Conservation (phyloP, 64 coral and sea anemone species). For the Montipora capricornis region DNA sequence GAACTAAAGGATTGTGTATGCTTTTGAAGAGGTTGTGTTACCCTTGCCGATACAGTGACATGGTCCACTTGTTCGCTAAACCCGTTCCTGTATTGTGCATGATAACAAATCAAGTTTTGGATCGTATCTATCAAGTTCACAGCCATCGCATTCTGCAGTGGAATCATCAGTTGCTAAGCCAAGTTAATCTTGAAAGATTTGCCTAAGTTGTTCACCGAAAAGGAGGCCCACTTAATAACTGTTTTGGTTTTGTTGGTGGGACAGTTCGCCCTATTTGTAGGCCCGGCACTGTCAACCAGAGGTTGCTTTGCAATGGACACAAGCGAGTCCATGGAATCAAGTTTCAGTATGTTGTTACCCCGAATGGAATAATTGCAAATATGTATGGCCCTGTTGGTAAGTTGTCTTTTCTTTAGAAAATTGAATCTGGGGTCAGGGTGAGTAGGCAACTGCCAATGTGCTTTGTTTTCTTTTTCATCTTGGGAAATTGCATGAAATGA, state of each 20-base stretch:
- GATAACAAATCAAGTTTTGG: conserved; percentile 42
- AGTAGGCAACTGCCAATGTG: too few relatives aligned
- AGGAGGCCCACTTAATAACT: conserved; percentile 35
- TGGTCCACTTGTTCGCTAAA: conserved; percentile 50
- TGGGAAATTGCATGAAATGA: too few relatives aligned
- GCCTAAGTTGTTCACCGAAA: conserved; percentile 4
- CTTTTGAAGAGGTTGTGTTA: conserved; percentile 57
- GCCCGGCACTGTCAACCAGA: neutral
- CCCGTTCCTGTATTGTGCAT: conserved; percentile 48
- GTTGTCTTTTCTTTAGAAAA: conserved; percentile 1
- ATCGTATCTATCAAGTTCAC: conserved; percentile 62
- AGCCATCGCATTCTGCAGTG: conserved; percentile 52
- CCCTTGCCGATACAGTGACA: conserved; percentile 55
- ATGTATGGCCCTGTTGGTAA: conserved; percentile 12
- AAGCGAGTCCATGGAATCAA: conserved; percentile 11
- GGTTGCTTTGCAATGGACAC: conserved; percentile 6
- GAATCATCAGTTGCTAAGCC: conserved; percentile 52
- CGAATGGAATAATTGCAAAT: conserved; percentile 11
- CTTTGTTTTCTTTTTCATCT: too few relatives aligned
- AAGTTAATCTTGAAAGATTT: conserved; percentile 44
- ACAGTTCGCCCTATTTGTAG: conserved; percentile 14
- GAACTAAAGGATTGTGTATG: conserved; percentile 63
- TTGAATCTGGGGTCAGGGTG: too few relatives aligned
- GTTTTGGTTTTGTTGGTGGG: conserved; percentile 22
- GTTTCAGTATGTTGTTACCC: conserved; percentile 11